Percentiles rank a stretch among this genome's conserved stretches.
Conservation (phyloP, 2,888 invertebrate species). For the Tridacna gigas region DNA sequence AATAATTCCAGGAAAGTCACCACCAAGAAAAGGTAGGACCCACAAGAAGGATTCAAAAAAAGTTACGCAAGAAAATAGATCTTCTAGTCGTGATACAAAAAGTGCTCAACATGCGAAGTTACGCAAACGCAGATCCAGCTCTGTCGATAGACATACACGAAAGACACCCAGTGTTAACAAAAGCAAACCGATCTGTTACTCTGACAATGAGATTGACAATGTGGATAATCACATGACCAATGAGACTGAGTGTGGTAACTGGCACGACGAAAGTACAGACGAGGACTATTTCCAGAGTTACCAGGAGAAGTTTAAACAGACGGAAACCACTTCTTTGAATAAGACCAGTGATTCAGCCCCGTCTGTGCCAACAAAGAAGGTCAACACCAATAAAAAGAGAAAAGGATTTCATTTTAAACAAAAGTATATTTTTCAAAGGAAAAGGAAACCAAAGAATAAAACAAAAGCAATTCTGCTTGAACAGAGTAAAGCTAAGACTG, state of each 20-base stretch:
- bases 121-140: constrained; percentile 47
- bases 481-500: background rate
- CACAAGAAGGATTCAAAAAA: constrained; percentile 9
- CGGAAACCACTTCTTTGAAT: background rate
- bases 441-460: constrained; percentile 46
- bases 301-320: constrained; percentile 51
- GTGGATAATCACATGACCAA: constrained; percentile 5
- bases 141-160: constrained; percentile 48
- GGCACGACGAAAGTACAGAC: constrained; percentile 60
- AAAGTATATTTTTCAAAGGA: constrained; percentile 62
- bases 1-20: constrained; percentile 32
- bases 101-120: background rate
- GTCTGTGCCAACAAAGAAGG: constrained; percentile 2
- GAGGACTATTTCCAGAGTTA: constrained; percentile 64
- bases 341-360: constrained; percentile 19
- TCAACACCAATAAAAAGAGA: constrained; percentile 37
- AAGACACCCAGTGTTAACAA: constrained; percentile 26
- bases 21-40: constrained; percentile 23
- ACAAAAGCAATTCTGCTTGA: background rate
- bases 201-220: constrained; percentile 51
- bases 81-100: constrained; percentile 31
- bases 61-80: background rate
- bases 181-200: constrained; percentile 42
- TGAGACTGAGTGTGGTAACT: constrained; percentile 9
- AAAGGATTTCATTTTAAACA: constrained; percentile 63